Conservation (phyloP, 2,888 invertebrate genomes). For the Megastigmus dorsalis region DNA sequence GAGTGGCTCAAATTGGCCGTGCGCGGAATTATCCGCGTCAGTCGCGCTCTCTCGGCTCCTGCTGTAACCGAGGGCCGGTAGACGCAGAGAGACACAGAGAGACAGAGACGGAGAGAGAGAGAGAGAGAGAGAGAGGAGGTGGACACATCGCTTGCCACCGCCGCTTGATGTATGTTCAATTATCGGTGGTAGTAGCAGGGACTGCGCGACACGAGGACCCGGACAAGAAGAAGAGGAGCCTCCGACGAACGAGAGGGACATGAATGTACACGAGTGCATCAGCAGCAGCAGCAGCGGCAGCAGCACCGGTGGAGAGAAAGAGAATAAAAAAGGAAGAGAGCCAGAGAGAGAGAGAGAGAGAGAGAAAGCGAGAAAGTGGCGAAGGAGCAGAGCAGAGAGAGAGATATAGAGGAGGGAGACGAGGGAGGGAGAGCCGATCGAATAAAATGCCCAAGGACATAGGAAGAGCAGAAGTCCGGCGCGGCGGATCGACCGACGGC, state of each 20-base stretch:
- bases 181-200: conserved; percentile 61
- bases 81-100: neutral
- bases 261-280: too few species aligned
- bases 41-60: conserved; percentile 21
- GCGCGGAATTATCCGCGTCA: conserved; percentile 61
- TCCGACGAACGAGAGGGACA: too few species aligned
- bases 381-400: too few species aligned
- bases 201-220: conserved; percentile 17
- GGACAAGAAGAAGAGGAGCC: conserved; percentile 53
- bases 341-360: too few species aligned
- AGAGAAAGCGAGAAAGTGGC: conserved; percentile 44
- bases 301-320: too few species aligned
- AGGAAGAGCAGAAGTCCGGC: conserved; percentile 37
- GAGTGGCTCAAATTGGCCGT: conserved; percentile 62
- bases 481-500: too few species aligned
- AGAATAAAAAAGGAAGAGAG: too few species aligned
- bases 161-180: conserved; percentile 67
- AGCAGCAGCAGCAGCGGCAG: too few species aligned
- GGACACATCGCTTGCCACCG: conserved; percentile 26
- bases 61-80: too few species aligned
- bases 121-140: neutral
- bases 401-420: too few species aligned
- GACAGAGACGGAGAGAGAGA: neutral
- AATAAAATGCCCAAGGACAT: conserved; percentile 26
- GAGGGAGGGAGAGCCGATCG: neutral